Conservation (phyloP, 2,113 vertebrate species). For the Leptobrachium leishanense region DNA sequence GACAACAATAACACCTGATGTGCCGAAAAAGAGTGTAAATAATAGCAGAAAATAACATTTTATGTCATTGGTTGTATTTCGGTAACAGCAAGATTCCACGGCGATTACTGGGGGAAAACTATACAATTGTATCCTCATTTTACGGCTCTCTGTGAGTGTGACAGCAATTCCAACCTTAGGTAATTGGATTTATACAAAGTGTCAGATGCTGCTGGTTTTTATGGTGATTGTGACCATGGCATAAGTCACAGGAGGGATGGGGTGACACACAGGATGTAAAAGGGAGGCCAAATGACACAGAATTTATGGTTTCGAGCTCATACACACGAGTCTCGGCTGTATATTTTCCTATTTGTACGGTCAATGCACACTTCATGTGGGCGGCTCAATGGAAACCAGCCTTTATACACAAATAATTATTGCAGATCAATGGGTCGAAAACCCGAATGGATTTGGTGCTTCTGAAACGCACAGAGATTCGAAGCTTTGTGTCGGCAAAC, state of each 20-base stretch:
- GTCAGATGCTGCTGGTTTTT: conserved; percentile 1
- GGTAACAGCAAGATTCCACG: no score
- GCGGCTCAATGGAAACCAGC: neutral
- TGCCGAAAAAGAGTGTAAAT: no score
- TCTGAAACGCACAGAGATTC: neutral
- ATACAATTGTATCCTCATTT: neutral
- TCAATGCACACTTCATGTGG: neutral
- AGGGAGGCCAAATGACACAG: no score
- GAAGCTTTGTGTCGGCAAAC: neutral
- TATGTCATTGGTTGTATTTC: no score
- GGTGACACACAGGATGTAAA: no score
- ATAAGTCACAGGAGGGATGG: neutral
- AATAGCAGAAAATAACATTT: no score
- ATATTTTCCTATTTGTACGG: neutral
- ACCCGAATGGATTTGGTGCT: neutral
- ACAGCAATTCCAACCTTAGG: neutral
- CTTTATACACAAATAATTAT: neutral
- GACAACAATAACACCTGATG: no score
- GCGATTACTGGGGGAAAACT: no score
- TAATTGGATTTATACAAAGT: neutral
- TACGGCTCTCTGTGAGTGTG: neutral
- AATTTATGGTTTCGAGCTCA: no score
- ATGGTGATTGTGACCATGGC: neutral
- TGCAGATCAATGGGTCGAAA: neutral
- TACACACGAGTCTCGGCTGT: no score